These are phyloP conservation scores for Cantharis lateralis DNA, from an alignment of 2,888 invertebrate genomes.

Conservation along the genomic window DNA sequence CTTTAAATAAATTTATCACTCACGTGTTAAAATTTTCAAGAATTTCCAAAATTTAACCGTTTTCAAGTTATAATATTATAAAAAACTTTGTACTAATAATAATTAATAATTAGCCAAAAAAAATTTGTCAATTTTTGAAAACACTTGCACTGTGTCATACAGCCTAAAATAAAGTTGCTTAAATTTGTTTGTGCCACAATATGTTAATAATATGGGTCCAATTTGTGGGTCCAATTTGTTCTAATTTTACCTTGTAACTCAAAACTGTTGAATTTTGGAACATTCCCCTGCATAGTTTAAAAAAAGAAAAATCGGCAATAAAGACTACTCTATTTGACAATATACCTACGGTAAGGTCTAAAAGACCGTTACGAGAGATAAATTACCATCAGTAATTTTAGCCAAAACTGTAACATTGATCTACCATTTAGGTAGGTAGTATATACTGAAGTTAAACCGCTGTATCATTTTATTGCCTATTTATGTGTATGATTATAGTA, in stretches of 20 bases:
- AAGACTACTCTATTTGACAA: not conserved
- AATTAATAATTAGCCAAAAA: too few relatives aligned
- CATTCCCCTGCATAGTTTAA: not conserved
- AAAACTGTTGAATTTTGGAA: not conserved
- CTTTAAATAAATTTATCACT: not conserved
- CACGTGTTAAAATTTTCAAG: not conserved
- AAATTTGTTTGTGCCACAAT: too few relatives aligned
- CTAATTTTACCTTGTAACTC: not conserved
- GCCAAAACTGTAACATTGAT: not conserved
- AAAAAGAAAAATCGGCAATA: not conserved
- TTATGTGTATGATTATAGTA: slow-evolving; percentile 24
- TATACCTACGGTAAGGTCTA: not conserved
- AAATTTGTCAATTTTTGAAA: too few relatives aligned
- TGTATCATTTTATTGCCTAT: not conserved
- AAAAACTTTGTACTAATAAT: too few relatives aligned
- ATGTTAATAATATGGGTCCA: too few relatives aligned
- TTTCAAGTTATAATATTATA: not conserved
- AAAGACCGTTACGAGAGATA: not conserved
- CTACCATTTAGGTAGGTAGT: not conserved
- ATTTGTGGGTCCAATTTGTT: not conserved
- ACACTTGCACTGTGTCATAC: too few relatives aligned
- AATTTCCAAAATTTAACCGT: not conserved
- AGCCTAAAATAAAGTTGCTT: too few relatives aligned
- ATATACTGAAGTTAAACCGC: not conserved
- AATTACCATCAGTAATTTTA: not conserved